phyloP scores from a whole-genome alignment of 1,140 invertebrate species.

The Colletes latitarsis region DNA sequence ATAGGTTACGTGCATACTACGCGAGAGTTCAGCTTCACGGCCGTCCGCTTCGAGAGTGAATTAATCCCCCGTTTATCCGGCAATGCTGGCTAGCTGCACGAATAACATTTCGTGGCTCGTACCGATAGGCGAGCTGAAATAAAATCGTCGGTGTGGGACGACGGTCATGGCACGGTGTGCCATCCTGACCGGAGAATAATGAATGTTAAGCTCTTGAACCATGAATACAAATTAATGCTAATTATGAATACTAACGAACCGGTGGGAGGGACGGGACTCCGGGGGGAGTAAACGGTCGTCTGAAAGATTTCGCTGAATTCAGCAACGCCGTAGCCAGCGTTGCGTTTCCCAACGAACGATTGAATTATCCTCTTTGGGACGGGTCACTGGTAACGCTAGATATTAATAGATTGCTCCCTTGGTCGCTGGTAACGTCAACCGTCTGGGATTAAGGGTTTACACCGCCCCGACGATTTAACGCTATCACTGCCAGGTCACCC shows the following conservation, averaged over 20 bases:
- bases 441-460: too few relatives aligned
- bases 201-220: slow-evolving; percentile 26
- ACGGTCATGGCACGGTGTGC: too few relatives aligned
- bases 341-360: neutral
- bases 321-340: neutral
- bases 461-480: too few relatives aligned
- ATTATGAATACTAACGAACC: slow-evolving; percentile 17
- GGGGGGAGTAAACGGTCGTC: too few relatives aligned
- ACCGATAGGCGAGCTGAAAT: slow-evolving; percentile 10
- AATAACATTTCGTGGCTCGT: slow-evolving; percentile 16
- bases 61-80: slow-evolving; percentile 53
- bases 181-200: neutral
- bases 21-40: slow-evolving; percentile 37
- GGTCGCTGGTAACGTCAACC: neutral
- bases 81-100: slow-evolving; percentile 18
- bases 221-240: slow-evolving; percentile 37
- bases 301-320: slow-evolving; percentile 2
- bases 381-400: too few relatives aligned
- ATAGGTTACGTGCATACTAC: slow-evolving; percentile 33
- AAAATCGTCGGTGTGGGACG: neutral
- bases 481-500: too few relatives aligned
- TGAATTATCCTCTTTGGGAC: neutral
- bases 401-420: neutral
- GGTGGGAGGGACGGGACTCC: too few relatives aligned
- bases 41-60: slow-evolving; percentile 41